phyloP scores from a whole-genome alignment of 2,113 vertebrate species.

The Nothoprocta pentlandii region DNA sequence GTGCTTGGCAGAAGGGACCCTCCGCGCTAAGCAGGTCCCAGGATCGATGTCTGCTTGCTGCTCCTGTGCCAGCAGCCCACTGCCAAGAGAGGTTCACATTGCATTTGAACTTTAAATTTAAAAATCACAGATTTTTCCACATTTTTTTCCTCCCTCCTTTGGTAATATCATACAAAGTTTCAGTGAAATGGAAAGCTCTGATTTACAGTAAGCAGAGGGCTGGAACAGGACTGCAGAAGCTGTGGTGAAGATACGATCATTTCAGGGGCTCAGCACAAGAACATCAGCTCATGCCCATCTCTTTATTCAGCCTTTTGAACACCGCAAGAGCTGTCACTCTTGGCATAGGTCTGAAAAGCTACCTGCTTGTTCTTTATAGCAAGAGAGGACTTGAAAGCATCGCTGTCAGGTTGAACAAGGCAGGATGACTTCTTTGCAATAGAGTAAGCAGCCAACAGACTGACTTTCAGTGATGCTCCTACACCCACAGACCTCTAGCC shows the following conservation, averaged over 20 bases:
- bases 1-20: background rate
- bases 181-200: background rate
- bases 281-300: background rate
- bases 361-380: background rate
- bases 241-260: background rate
- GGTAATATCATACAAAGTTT: background rate
- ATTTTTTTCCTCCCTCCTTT: background rate
- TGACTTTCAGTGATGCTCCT: background rate
- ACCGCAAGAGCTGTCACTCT: background rate
- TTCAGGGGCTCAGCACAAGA: background rate
- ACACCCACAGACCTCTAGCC: background rate
- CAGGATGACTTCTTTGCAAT: background rate
- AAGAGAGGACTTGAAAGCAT: background rate
- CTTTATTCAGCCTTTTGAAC: background rate
- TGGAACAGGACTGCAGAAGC: background rate
- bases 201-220: background rate
- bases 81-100: background rate
- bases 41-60: background rate
- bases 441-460: background rate
- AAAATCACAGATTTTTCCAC: background rate
- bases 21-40: background rate
- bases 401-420: background rate
- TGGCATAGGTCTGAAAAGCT: background rate
- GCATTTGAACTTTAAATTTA: background rate
- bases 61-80: background rate